A percentile compares a stretch with the other conserved stretches of the same genome.
phyloP scores from a whole-genome alignment of 2,888 invertebrate genomes.

The Acrocyrtus sp. region DNA sequence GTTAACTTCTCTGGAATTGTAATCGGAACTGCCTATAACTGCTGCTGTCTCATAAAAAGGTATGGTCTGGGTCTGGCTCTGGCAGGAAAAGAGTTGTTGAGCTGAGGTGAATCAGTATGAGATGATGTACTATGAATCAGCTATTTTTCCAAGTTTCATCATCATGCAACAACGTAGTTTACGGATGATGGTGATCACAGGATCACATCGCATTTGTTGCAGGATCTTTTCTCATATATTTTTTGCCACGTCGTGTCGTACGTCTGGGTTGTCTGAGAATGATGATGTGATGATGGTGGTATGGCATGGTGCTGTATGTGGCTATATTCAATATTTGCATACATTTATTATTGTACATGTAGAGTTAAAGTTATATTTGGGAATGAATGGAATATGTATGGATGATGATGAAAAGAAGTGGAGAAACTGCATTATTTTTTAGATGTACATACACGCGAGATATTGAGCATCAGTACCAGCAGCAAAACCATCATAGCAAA shows the following conservation, averaged over 20 bases:
- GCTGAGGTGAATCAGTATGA: conserved; percentile 1
- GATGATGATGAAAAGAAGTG: too few species aligned
- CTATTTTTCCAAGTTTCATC: conserved; percentile 8
- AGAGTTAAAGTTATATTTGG: too few species aligned
- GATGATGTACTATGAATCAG: conserved; percentile 17
- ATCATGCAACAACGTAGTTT: conserved; percentile 30
- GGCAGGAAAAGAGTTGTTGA: background rate
- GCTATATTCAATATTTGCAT: too few species aligned
- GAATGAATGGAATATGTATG: too few species aligned
- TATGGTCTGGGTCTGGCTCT: background rate
- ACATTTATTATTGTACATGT: too few species aligned
- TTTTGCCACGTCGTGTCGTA: conserved; percentile 40
- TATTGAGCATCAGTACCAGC: too few species aligned
- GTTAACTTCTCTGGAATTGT: background rate
- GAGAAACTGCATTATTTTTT: too few species aligned
- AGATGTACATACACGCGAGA: too few species aligned
- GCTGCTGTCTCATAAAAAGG: background rate
- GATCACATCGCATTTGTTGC: conserved; percentile 41
- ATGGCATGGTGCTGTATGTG: too few species aligned
- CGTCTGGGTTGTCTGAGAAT: background rate
- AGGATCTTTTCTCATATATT: conserved; percentile 31
- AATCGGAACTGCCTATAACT: background rate
- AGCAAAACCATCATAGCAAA: too few species aligned
- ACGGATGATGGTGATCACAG: conserved; percentile 21
- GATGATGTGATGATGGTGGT: background rate